phyloP scores from a whole-genome alignment of 2,797 vertebrate species.

The Champsocephalus esox region DNA sequence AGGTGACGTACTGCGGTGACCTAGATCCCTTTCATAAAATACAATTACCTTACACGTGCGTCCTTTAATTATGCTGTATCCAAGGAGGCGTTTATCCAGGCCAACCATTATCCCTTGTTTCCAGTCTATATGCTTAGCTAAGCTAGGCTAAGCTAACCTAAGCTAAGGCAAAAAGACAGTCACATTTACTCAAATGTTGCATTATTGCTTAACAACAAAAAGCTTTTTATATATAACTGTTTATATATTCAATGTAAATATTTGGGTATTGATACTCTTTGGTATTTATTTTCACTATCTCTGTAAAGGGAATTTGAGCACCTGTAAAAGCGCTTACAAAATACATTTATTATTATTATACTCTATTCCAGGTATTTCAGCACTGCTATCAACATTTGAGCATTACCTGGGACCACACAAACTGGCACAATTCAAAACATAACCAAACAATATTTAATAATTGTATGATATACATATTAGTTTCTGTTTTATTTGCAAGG shows the following conservation, averaged over 20 bases:
- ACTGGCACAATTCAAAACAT: background rate
- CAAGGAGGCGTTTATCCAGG: too few relatives aligned
- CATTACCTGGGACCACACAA: background rate
- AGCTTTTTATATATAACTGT: background rate
- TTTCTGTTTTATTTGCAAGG: background rate
- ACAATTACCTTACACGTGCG: background rate
- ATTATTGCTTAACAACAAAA: background rate
- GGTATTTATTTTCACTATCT: too few relatives aligned
- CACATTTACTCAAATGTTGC: background rate
- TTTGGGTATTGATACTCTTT: background rate
- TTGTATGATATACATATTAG: background rate
- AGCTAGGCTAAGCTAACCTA: too few relatives aligned
- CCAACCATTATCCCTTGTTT: background rate
- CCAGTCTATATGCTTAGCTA: background rate
- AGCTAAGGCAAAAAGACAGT: background rate
- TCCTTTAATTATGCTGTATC: background rate
- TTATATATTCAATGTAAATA: background rate
- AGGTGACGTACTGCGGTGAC: background rate
- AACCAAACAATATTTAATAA: background rate
- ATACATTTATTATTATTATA: too few relatives aligned
- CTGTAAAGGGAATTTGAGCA: too few relatives aligned
- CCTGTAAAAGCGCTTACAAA: too few relatives aligned
- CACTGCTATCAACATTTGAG: background rate
- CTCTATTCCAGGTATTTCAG: background rate
- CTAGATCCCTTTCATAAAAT: constrained; percentile 1